Evolutionary conservation across 2,113 vertebrate species (phyloP).

Genomic region (Pelusios castaneus): DNA sequence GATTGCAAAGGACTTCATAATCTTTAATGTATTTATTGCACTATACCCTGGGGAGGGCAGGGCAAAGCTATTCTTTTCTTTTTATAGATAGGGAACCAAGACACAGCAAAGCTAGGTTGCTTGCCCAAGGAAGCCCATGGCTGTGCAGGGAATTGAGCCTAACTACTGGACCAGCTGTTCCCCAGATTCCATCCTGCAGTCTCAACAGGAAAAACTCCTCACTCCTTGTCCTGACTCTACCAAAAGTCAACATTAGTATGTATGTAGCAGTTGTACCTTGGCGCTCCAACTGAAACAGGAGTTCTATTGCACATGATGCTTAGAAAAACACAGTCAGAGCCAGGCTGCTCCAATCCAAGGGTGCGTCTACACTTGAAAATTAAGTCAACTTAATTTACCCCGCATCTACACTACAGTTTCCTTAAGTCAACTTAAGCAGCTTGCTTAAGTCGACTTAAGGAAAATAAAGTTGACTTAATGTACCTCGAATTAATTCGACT

Average conservation of each 20-base stretch:
- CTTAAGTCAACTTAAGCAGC: too few relatives aligned
- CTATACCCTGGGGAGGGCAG: background rate
- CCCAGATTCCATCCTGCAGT: constrained; percentile 54
- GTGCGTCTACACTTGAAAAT: too few relatives aligned
- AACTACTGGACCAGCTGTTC: background rate
- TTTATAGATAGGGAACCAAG: background rate
- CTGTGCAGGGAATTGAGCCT: background rate
- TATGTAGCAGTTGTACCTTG: constrained; percentile 62
- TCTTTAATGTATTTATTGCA: background rate
- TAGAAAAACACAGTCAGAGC: constrained; percentile 53
- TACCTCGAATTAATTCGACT: too few relatives aligned
- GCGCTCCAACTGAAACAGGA: constrained; percentile 60
- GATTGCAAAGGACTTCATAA: constrained; percentile 13
- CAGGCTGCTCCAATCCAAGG: constrained; percentile 42
- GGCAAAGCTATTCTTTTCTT: background rate
- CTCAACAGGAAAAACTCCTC: constrained; percentile 51
- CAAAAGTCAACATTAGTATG: constrained; percentile 70
- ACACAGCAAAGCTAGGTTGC: background rate
- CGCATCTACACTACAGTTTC: too few relatives aligned
- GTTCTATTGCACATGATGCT: constrained; percentile 53
- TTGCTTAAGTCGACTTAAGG: too few relatives aligned
- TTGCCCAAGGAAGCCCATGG: background rate
- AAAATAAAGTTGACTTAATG: too few relatives aligned
- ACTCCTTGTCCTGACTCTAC: constrained; percentile 69
- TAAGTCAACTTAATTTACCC: too few relatives aligned